Percentiles rank a stretch among this genome's conserved stretches.
Conservation (phyloP, 2,113 vertebrate genomes). For the Gallinago media region DNA sequence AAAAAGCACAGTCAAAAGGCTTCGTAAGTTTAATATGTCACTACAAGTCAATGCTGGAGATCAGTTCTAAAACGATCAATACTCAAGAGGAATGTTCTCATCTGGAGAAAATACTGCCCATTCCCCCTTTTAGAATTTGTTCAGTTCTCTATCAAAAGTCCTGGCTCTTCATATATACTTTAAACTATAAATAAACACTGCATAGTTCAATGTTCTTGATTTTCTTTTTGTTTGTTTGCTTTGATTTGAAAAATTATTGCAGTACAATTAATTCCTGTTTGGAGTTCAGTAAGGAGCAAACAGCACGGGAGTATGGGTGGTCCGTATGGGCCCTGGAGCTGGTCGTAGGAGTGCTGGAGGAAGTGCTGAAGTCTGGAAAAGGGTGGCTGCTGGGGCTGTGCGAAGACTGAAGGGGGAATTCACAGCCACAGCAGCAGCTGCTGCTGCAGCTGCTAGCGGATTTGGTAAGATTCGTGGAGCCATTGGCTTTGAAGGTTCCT, state of each 20-base stretch:
- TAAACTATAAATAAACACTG: conserved; percentile 90
- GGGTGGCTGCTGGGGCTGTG: conserved; percentile 81
- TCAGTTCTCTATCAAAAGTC: conserved; percentile 82
- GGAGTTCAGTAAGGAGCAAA: conserved; percentile 94
- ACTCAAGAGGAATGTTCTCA: conserved; percentile 78
- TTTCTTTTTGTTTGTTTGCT: conserved; percentile 52
- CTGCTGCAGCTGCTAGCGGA: conserved; percentile 86
- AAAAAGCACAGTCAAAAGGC: conserved; percentile 79
- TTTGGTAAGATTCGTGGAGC: conserved; percentile 87
- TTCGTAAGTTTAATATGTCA: conserved; percentile 70
- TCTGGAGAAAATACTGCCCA: conserved; percentile 77
- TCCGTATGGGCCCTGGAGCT: conserved; percentile 94
- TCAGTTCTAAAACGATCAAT: conserved; percentile 80
- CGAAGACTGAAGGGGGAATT: conserved; percentile 88
- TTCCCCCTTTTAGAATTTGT: conserved; percentile 71
- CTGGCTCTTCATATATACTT: conserved; percentile 80
- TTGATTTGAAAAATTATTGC: conserved; percentile 91
- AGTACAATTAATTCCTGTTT: conserved; percentile 77
- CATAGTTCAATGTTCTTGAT: conserved; percentile 92
- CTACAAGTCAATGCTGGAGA: conserved; percentile 74
- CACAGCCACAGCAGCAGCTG: conserved; percentile 86
- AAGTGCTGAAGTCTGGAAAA: conserved; percentile 92
- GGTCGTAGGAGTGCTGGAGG: conserved; percentile 90
- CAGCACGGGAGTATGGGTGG: conserved; percentile 91
- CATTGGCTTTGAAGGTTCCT: conserved; percentile 89